Evolutionary conservation across 1,140 invertebrate species (phyloP).

Genomic region (Drosophila ogumai): DNA sequence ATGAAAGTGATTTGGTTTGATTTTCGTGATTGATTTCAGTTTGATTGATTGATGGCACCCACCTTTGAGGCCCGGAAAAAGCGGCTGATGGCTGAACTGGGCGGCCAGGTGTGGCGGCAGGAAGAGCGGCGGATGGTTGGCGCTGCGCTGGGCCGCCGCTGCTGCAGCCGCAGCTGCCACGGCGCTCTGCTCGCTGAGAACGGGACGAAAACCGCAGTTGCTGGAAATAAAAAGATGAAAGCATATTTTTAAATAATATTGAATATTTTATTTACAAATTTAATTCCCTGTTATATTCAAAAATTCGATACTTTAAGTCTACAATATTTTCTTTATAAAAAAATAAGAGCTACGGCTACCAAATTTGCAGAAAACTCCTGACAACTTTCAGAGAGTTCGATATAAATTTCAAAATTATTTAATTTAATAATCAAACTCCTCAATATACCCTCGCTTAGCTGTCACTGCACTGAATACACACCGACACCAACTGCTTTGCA

Average conservation of each 20-base stretch:
- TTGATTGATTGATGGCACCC: conserved; percentile 68
- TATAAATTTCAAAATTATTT: no score
- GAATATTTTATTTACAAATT: no score
- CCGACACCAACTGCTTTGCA: conserved; percentile 35
- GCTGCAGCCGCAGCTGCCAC: conserved; percentile 73
- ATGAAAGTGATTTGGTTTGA: conserved; percentile 25
- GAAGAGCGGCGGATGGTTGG: conserved; percentile 89
- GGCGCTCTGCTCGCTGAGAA: conserved; percentile 85
- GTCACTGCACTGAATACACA: conserved; percentile 12
- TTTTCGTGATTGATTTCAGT: conserved; percentile 52
- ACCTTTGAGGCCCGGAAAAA: conserved; percentile 92
- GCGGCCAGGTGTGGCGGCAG: conserved; percentile 92
- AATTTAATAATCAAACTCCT: not conserved
- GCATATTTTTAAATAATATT: no score
- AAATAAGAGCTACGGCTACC: no score
- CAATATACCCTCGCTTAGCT: conserved; percentile 2
- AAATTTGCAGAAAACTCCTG: not conserved
- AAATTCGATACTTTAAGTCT: no score
- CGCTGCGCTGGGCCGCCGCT: conserved; percentile 62
- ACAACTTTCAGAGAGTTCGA: not conserved
- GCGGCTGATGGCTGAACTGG: conserved; percentile 92
- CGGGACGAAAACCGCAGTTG: conserved; percentile 87
- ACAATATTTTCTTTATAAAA: not conserved
- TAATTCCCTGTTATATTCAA: no score
- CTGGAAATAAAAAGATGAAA: conserved; percentile 83